Conservation (phyloP, 1,140 invertebrate species). For the Diabrotica virgifera region DNA sequence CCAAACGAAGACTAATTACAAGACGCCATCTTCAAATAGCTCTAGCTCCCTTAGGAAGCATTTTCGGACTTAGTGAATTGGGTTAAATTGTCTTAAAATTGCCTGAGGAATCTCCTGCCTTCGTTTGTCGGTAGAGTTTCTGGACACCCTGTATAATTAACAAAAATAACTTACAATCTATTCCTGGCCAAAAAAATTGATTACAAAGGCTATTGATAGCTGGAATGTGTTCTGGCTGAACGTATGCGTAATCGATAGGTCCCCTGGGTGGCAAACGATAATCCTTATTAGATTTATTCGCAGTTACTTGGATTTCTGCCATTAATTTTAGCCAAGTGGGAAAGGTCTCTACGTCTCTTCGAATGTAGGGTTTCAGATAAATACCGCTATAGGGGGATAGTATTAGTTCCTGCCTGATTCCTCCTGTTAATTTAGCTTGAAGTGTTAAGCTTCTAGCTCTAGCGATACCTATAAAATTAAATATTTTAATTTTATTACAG, state of each 20-base stretch:
- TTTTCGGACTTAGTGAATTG: too few species aligned
- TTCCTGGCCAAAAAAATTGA: slow-evolving; percentile 87
- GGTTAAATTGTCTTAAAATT: too few species aligned
- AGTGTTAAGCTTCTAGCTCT: slow-evolving; percentile 47
- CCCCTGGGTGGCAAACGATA: slow-evolving; percentile 49
- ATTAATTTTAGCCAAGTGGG: slow-evolving; percentile 71
- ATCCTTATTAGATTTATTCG: slow-evolving; percentile 56
- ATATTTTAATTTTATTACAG: not conserved
- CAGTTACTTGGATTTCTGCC: slow-evolving; percentile 63
- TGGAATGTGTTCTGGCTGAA: slow-evolving; percentile 82
- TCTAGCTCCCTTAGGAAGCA: too few species aligned
- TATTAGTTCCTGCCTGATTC: slow-evolving; percentile 53
- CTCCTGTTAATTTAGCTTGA: slow-evolving; percentile 52
- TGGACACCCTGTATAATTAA: too few species aligned
- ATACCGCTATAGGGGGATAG: slow-evolving; percentile 63
- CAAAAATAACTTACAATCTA: slow-evolving; percentile 67
- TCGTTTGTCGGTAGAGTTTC: too few species aligned
- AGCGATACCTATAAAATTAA: slow-evolving; percentile 46
- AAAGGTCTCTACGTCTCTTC: slow-evolving; percentile 60
- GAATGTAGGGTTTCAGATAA: slow-evolving; percentile 75
- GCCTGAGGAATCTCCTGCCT: too few species aligned
- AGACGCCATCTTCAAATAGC: too few species aligned
- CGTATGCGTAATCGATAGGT: slow-evolving; percentile 81
- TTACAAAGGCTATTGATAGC: slow-evolving; percentile 79
- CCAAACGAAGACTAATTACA: too few species aligned